These are phyloP conservation scores for Phoebastria nigripes DNA, from an alignment of 2,797 vertebrate species.

Conservation along the genomic window DNA sequence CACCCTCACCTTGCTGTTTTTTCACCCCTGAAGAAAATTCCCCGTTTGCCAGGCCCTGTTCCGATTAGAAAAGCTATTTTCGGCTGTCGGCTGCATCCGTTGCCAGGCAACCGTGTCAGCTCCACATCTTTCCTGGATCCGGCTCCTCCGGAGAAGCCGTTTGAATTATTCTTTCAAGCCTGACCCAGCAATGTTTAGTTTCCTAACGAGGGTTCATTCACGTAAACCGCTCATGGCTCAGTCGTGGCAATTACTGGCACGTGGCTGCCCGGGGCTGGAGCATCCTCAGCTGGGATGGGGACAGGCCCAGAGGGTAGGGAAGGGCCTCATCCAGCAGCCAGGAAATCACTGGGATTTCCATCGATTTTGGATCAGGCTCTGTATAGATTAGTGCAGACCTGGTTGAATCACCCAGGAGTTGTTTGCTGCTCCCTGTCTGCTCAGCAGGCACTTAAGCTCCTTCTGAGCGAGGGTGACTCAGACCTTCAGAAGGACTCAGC, in stretches of 20 bases:
- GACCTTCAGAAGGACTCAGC: neutral
- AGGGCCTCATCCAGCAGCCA: neutral
- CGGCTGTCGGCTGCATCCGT: constrained; percentile 28
- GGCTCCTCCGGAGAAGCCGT: neutral
- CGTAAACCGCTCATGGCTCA: fast-evolving
- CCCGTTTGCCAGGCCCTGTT: neutral
- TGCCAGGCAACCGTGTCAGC: constrained; percentile 3
- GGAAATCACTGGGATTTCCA: neutral
- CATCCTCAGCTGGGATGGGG: neutral
- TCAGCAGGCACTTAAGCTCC: neutral
- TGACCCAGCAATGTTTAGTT: neutral
- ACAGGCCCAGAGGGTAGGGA: neutral
- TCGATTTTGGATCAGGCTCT: neutral
- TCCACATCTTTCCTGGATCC: constrained; percentile 5
- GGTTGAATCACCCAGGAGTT: fast-evolving
- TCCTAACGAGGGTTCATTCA: constrained; percentile 13
- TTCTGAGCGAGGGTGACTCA: neutral
- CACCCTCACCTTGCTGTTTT: neutral
- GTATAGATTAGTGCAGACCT: fast-evolving
- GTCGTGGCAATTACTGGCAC: neutral
- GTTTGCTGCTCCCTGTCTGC: neutral
- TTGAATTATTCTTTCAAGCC: neutral
- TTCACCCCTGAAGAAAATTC: constrained; percentile 3
- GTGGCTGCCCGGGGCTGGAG: neutral
- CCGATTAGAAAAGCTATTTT: constrained; percentile 42